A percentile compares a stretch with the other conserved stretches of the same genome.
phyloP scores from a whole-genome alignment of 1,140 invertebrate genomes.

The Catajapyx aquilonaris region DNA sequence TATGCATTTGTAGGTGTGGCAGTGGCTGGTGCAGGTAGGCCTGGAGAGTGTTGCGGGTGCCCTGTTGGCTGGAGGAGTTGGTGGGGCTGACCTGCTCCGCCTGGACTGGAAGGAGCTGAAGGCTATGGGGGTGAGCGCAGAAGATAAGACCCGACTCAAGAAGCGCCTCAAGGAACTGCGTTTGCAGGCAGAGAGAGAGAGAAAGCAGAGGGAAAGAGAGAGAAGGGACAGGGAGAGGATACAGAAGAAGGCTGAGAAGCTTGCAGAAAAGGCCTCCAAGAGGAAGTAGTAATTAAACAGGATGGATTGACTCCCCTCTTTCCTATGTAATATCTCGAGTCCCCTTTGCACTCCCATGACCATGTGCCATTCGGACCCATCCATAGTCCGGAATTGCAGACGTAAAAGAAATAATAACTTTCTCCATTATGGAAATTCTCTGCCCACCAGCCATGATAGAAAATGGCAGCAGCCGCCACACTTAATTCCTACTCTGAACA shows the following conservation, averaged over 20 bases:
- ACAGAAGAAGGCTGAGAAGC: constrained; percentile 57
- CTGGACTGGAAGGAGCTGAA: constrained; percentile 77
- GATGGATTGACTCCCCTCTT: too few relatives aligned
- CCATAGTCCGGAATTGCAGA: too few relatives aligned
- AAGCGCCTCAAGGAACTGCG: constrained; percentile 73
- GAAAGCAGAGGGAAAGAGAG: constrained; percentile 45
- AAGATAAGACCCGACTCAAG: constrained; percentile 64
- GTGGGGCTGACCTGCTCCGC: constrained; percentile 54
- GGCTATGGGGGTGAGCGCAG: constrained; percentile 50
- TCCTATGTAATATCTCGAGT: too few relatives aligned
- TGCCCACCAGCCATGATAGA: too few relatives aligned
- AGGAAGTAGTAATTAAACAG: too few relatives aligned
- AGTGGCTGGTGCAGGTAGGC: constrained; percentile 62
- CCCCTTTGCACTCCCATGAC: too few relatives aligned
- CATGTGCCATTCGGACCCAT: too few relatives aligned
- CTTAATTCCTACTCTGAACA: too few relatives aligned
- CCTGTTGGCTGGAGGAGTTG: constrained; percentile 64
- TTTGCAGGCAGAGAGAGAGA: constrained; percentile 44
- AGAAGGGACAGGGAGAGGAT: constrained; percentile 52
- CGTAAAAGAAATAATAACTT: too few relatives aligned
- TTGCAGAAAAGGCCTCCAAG: constrained; percentile 34
- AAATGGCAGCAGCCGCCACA: too few relatives aligned
- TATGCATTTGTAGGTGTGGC: constrained; percentile 59
- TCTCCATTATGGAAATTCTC: too few relatives aligned
- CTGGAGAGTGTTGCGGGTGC: constrained; percentile 62